These are phyloP conservation scores for Gobio occitaniae DNA, from an alignment of 2,797 vertebrate species.

Conservation along the genomic window DNA sequence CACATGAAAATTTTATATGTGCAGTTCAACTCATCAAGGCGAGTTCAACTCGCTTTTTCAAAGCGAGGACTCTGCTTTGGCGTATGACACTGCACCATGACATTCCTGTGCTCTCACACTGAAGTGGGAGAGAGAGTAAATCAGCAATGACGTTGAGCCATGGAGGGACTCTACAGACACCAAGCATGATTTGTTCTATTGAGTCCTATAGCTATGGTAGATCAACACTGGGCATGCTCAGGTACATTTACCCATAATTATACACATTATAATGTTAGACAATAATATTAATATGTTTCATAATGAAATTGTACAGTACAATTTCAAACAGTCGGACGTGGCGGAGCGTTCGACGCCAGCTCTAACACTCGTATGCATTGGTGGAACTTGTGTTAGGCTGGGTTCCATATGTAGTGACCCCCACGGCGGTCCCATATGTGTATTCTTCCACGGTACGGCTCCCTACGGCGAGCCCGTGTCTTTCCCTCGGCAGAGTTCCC, in stretches of 20 bases:
- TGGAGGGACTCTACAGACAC: constrained; percentile 16
- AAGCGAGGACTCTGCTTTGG: constrained; percentile 57
- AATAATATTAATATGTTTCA: not conserved
- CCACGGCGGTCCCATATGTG: no score
- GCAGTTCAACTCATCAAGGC: constrained; percentile 19
- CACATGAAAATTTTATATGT: constrained; percentile 65
- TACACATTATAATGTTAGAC: not conserved
- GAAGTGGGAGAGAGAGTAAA: constrained; percentile 63
- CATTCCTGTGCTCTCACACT: constrained; percentile 75
- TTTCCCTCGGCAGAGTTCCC: no score
- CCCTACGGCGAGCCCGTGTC: no score
- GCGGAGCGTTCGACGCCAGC: no score
- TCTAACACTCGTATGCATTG: no score
- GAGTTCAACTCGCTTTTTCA: constrained; percentile 52
- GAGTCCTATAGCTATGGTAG: not conserved
- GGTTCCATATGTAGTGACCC: no score
- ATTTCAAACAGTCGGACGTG: no score
- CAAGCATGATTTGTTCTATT: constrained; percentile 2
- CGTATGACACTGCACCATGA: constrained; percentile 74
- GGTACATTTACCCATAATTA: not conserved
- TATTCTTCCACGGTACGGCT: no score
- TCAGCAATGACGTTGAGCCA: constrained; percentile 33
- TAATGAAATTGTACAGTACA: not conserved
- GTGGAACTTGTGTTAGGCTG: no score
- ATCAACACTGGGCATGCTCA: not conserved